Conservation (phyloP, 2,888 invertebrate species). For the Sminthurinus aureus region DNA sequence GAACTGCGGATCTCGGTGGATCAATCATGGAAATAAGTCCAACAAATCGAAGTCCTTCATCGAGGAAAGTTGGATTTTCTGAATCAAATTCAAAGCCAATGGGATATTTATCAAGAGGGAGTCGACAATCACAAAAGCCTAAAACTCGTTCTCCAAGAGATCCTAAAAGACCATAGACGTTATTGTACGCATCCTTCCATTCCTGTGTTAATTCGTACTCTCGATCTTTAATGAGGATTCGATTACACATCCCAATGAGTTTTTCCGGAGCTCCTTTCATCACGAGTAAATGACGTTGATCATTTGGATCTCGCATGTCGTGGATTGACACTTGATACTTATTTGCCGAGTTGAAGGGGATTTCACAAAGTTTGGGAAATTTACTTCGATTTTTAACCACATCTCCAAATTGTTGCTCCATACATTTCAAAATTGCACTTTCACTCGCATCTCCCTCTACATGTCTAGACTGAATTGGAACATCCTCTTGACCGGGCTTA, state of each 20-base stretch:
- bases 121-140: slow-evolving; percentile 64
- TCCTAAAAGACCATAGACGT: slow-evolving; percentile 78
- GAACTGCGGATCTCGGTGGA: slow-evolving; percentile 73
- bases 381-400: slow-evolving; percentile 82
- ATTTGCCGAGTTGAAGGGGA: slow-evolving; percentile 95
- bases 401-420: slow-evolving; percentile 83
- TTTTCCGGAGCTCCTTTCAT: slow-evolving; percentile 84
- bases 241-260: slow-evolving; percentile 72
- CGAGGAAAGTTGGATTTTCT: slow-evolving; percentile 72
- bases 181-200: slow-evolving; percentile 69
- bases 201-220: slow-evolving; percentile 66
- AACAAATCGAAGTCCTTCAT: slow-evolving; percentile 68
- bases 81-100: slow-evolving; percentile 69
- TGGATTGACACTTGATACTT: slow-evolving; percentile 95
- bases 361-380: slow-evolving; percentile 88
- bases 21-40: slow-evolving; percentile 78
- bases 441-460: slow-evolving; percentile 95
- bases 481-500: slow-evolving; percentile 66
- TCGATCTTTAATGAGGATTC: slow-evolving; percentile 67
- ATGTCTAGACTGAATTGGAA: slow-evolving; percentile 62
- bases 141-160: slow-evolving; percentile 86
- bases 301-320: slow-evolving; percentile 83
- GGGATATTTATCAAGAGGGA: slow-evolving; percentile 65
- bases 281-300: slow-evolving; percentile 84
- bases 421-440: slow-evolving; percentile 90